Percentiles rank a stretch among this genome's conserved stretches.
phyloP scores from a whole-genome alignment of 2,113 vertebrate species.

The Symphodus melops region DNA sequence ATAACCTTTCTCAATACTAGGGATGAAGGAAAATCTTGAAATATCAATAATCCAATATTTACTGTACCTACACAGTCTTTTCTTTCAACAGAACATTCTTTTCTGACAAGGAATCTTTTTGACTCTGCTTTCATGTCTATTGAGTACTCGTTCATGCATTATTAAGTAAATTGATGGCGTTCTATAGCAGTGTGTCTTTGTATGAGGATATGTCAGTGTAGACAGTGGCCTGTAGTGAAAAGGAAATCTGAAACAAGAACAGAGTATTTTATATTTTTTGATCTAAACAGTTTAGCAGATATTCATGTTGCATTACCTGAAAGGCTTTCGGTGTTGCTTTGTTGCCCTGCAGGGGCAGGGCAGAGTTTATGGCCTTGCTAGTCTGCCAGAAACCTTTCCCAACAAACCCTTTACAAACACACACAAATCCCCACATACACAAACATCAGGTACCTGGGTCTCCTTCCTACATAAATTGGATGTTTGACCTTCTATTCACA shows the following conservation, averaged over 20 bases:
- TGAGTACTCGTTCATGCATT: slow-evolving; percentile 78
- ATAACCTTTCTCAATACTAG: too few relatives aligned
- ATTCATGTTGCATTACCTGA: slow-evolving; percentile 33
- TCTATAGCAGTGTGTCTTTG: slow-evolving; percentile 64
- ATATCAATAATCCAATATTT: slow-evolving; percentile 67
- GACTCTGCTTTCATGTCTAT: slow-evolving; percentile 77
- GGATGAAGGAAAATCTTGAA: slow-evolving; percentile 35
- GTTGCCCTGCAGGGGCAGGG: slow-evolving; percentile 39
- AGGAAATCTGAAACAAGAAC: slow-evolving; percentile 58
- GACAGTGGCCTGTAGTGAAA: slow-evolving; percentile 27
- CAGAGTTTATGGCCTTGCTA: slow-evolving; percentile 16
- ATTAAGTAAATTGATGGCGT: slow-evolving; percentile 76
- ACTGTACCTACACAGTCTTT: slow-evolving; percentile 43
- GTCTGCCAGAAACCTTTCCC: slow-evolving; percentile 17
- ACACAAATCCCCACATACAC: slow-evolving; percentile 42
- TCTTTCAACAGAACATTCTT: slow-evolving; percentile 56
- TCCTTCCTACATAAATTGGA: slow-evolving; percentile 51
- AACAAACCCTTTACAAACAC: slow-evolving; percentile 50
- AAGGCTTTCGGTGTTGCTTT: slow-evolving; percentile 44
- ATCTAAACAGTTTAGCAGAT: slow-evolving; percentile 25
- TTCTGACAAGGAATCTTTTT: slow-evolving; percentile 72
- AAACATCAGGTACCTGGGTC: slow-evolving; percentile 35
- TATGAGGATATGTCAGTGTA: slow-evolving; percentile 39
- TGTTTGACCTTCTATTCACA: slow-evolving; percentile 57
- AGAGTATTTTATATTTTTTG: slow-evolving; percentile 36